Evolutionary conservation across 2,113 vertebrate genomes (phyloP).

Genomic region (Chelonoidis abingdonii): DNA sequence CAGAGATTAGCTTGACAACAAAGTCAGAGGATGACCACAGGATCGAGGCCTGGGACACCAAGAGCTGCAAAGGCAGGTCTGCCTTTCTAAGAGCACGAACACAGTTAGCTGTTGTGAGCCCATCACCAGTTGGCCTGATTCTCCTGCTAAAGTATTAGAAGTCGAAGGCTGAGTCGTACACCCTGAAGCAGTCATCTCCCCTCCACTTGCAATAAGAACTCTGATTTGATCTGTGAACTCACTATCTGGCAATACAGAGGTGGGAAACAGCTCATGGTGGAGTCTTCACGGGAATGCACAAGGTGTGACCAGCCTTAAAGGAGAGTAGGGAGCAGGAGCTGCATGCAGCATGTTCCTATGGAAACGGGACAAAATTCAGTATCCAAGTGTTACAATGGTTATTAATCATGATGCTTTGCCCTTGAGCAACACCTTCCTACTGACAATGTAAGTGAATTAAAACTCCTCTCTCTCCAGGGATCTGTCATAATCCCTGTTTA

Average conservation of each 20-base stretch:
- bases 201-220: not conserved
- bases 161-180: not conserved
- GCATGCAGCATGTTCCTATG: not conserved
- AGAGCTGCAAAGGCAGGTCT: not conserved
- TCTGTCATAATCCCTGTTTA: not conserved
- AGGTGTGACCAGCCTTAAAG: not conserved
- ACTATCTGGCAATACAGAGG: not conserved
- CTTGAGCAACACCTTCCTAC: not conserved
- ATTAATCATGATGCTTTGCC: not conserved
- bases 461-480: not conserved
- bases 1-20: too few relatives aligned
- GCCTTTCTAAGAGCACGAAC: not conserved
- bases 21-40: too few relatives aligned
- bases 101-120: not conserved
- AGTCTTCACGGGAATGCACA: too few relatives aligned
- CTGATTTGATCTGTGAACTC: not conserved
- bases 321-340: not conserved
- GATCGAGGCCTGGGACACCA: too few relatives aligned
- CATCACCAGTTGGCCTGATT: not conserved
- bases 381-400: not conserved
- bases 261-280: not conserved
- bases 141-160: not conserved
- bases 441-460: not conserved
- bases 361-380: not conserved
- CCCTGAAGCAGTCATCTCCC: not conserved